Conservation (phyloP, 2,113 vertebrate genomes). For the Paradisaea rubra region DNA sequence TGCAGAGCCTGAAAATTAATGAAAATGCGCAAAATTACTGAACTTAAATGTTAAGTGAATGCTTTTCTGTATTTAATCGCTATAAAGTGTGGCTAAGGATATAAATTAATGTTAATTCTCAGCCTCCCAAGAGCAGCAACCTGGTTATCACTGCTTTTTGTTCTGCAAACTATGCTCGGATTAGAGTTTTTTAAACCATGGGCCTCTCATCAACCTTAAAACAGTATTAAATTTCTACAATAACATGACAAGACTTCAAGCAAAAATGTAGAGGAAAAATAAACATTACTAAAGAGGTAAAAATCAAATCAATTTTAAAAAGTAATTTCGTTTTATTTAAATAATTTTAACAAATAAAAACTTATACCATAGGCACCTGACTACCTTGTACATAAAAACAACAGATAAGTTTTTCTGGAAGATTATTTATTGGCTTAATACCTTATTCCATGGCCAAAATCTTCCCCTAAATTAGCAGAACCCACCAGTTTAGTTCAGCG, state of each 20-base stretch:
- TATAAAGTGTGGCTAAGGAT: background rate
- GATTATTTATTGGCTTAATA: background rate
- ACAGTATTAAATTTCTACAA: background rate
- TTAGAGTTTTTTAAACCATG: background rate
- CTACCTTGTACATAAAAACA: background rate
- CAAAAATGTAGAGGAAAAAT: background rate
- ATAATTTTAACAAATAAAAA: no score
- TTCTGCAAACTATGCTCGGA: background rate
- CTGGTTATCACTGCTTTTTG: background rate
- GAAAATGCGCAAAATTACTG: rapidly evolving
- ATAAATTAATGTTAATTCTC: background rate
- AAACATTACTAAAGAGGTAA: background rate
- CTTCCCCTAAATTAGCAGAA: background rate
- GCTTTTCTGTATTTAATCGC: background rate
- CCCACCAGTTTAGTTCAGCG: background rate
- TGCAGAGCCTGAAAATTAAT: background rate
- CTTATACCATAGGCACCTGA: background rate
- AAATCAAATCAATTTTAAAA: background rate
- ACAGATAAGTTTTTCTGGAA: background rate
- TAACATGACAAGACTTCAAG: background rate
- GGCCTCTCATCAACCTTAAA: background rate
- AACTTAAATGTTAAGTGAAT: background rate
- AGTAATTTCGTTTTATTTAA: background rate
- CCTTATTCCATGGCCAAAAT: background rate
- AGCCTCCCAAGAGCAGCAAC: background rate